Percentiles rank a stretch among this genome's conserved stretches.
Conservation (phyloP, 2,113 vertebrate genomes). For the Noturus placidus region DNA sequence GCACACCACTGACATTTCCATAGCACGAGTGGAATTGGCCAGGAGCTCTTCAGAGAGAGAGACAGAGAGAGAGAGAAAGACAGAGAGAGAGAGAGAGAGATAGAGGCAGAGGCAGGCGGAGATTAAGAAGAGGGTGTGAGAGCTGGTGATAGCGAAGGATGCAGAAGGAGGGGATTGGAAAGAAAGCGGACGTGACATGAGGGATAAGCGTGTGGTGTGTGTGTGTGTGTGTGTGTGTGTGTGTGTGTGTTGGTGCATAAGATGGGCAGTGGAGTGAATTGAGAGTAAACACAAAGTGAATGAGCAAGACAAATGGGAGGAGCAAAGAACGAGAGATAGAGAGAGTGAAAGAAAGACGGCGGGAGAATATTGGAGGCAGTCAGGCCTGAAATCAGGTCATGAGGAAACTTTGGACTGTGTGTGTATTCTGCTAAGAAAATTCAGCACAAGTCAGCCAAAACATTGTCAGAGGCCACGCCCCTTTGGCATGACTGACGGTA, state of each 20-base stretch:
- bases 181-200: conserved; percentile 25
- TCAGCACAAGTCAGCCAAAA: not conserved
- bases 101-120: conserved; percentile 17
- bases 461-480: not conserved
- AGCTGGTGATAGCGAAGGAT: conserved; percentile 31
- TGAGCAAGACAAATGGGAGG: not conserved
- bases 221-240: too few relatives aligned
- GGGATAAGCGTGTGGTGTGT: not conserved
- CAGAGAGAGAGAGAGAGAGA: too few relatives aligned
- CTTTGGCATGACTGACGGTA: not conserved
- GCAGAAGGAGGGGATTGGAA: conserved; percentile 17
- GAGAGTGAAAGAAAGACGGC: not conserved
- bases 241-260: not conserved
- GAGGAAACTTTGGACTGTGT: not conserved
- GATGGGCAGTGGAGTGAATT: conserved; percentile 2
- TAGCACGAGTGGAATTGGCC: conserved; percentile 41
- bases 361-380: conserved; percentile 6
- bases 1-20: conserved; percentile 44
- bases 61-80: too few relatives aligned
- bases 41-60: conserved; percentile 38
- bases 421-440: not conserved
- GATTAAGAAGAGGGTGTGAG: conserved; percentile 38
- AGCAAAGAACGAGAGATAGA: not conserved
- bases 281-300: not conserved
- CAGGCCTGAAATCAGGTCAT: conserved; percentile 37